Evolutionary conservation across 2,888 invertebrate species (phyloP).

Genomic region (Rhogogaster chlorosoma): DNA sequence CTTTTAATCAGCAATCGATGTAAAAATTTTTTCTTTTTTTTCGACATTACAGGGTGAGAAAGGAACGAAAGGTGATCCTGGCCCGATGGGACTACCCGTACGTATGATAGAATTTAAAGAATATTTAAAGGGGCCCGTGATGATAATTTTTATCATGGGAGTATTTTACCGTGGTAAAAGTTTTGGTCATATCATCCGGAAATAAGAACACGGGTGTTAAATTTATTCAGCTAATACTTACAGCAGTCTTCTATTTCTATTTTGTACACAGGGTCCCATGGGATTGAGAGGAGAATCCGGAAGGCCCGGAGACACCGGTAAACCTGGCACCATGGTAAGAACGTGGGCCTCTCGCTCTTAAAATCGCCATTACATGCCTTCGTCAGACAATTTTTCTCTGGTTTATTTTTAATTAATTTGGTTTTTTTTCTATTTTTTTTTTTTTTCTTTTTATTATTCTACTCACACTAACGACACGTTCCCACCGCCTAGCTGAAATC

Average conservation of each 20-base stretch:
- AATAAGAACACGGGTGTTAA: conserved; percentile 50
- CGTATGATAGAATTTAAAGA: conserved; percentile 77
- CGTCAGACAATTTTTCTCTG: conserved; percentile 66
- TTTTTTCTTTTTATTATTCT: neutral
- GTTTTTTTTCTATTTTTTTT: neutral
- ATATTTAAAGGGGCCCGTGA: neutral
- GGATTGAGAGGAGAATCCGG: conserved; percentile 89
- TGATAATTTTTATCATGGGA: too few species aligned
- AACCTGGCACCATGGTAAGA: conserved; percentile 90
- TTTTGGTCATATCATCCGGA: neutral
- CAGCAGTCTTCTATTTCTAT: neutral
- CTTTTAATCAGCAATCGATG: neutral
- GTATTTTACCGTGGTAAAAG: neutral
- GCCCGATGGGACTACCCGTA: conserved; percentile 98
- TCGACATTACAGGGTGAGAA: conserved; percentile 86
- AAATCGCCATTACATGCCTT: conserved; percentile 72
- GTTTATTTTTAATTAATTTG: conserved; percentile 26
- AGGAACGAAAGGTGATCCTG: conserved; percentile 91
- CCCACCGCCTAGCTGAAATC: conserved; percentile 45
- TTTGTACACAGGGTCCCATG: conserved; percentile 85
- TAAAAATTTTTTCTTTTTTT: neutral
- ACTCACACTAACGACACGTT: conserved; percentile 44
- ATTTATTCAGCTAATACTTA: neutral
- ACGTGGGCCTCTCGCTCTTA: conserved; percentile 74
- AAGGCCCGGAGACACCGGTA: conserved; percentile 86